Conservation (phyloP, 2,888 invertebrate genomes). For the Chymomyza procnemis region DNA sequence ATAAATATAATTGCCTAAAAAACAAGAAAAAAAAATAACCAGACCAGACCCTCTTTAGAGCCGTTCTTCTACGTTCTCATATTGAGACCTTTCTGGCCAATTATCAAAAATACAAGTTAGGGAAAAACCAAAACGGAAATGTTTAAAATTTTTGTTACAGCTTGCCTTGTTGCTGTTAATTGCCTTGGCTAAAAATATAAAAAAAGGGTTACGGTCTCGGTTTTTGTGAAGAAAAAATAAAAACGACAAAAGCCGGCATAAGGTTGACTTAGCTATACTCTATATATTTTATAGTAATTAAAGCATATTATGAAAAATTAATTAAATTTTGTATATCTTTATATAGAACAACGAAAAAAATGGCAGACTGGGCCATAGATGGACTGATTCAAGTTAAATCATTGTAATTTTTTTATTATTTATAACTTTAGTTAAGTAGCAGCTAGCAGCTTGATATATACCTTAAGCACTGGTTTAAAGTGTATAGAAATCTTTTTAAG, state of each 20-base stretch:
- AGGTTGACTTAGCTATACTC: background rate
- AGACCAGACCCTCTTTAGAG: conserved; percentile 25
- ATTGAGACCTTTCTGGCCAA: conserved; percentile 41
- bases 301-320: too few species aligned
- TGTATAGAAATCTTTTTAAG: conserved; percentile 18
- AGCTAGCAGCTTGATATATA: background rate
- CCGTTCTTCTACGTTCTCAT: background rate
- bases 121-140: conserved; percentile 28
- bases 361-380: too few species aligned
- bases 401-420: too few species aligned
- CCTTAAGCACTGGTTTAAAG: background rate
- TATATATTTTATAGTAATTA: too few species aligned
- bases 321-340: too few species aligned
- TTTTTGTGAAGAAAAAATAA: background rate
- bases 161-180: conserved; percentile 34
- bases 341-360: too few species aligned
- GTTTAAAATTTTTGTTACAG: conserved; percentile 36
- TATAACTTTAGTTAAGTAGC: background rate
- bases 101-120: conserved; percentile 25
- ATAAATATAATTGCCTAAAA: conserved; percentile 33
- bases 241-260: background rate
- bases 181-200: conserved; percentile 1
- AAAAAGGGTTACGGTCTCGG: background rate
- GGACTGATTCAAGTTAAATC: too few species aligned
- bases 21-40: background rate